Percentiles rank a stretch among this genome's conserved stretches.
phyloP scores from a whole-genome alignment of 2,797 vertebrate species.

The Sebastes kiyomatsui region DNA sequence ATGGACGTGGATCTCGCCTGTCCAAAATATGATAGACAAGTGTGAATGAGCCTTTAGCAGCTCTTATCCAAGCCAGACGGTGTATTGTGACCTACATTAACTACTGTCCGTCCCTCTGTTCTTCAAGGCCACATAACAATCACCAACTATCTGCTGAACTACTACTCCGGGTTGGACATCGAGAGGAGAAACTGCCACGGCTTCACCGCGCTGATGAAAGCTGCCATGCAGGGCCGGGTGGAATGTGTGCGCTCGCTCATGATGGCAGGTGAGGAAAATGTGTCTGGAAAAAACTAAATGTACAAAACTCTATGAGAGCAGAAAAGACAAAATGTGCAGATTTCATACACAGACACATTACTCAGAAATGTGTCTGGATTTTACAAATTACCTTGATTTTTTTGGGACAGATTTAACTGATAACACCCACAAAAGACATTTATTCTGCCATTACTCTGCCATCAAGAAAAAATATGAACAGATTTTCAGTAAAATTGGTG shows the following conservation, averaged over 20 bases:
- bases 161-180: constrained; percentile 91
- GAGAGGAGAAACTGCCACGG: constrained; percentile 93
- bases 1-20: not conserved
- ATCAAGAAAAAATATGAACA: not conserved
- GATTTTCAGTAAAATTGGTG: not conserved
- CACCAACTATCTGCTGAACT: constrained; percentile 95
- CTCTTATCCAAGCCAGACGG: not conserved
- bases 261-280: constrained; percentile 87
- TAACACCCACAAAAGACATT: not conserved
- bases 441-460: not conserved
- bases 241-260: constrained; percentile 94
- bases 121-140: constrained; percentile 91
- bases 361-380: not conserved
- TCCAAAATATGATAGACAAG: constrained; percentile 7
- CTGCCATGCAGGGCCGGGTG: constrained; percentile 91
- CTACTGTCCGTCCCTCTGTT: not conserved
- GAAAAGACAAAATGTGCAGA: not conserved
- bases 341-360: not conserved
- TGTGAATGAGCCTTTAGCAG: not conserved
- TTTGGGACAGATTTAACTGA: not conserved
- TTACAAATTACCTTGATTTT: not conserved
- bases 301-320: not conserved
- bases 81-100: not conserved
- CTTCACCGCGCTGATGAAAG: constrained; percentile 97
- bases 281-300: not conserved